Evolutionary conservation across 2,113 vertebrate genomes (phyloP).

Genomic region (Sander lucioperca): DNA sequence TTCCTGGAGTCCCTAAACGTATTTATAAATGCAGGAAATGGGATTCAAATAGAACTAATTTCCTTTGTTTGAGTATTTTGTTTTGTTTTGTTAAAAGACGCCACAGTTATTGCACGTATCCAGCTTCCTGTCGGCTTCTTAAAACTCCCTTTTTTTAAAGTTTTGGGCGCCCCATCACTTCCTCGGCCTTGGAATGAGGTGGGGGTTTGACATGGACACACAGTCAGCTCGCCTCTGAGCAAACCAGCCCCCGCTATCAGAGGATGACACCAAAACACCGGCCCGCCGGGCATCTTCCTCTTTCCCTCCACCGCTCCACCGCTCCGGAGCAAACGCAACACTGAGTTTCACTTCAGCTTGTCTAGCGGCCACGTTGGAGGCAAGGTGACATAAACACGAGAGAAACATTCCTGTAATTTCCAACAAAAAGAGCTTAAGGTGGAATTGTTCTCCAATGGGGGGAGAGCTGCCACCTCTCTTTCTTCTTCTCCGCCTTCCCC

Average conservation of each 20-base stretch:
- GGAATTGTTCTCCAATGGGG: constrained; percentile 66
- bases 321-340: constrained; percentile 64
- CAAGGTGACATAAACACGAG: constrained; percentile 80
- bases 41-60: no score
- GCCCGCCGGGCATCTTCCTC: constrained; percentile 54
- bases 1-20: no score
- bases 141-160: no score
- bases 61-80: no score
- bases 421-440: constrained; percentile 75
- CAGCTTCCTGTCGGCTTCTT: no score
- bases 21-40: no score
- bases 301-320: constrained; percentile 42
- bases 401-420: constrained; percentile 79
- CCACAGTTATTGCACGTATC: no score
- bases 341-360: constrained; percentile 60
- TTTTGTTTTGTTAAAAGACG: no score
- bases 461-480: constrained; percentile 52
- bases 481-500: constrained; percentile 24
- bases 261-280: constrained; percentile 59
- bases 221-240: constrained; percentile 53
- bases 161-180: no score
- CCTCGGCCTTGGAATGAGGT: no score
- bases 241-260: constrained; percentile 59
- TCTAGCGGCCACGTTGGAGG: constrained; percentile 78
- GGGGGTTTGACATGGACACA: constrained; percentile 18